Conservation (phyloP, 64 coral and sea anemone genomes). For the Pocillopora verrucosa region DNA sequence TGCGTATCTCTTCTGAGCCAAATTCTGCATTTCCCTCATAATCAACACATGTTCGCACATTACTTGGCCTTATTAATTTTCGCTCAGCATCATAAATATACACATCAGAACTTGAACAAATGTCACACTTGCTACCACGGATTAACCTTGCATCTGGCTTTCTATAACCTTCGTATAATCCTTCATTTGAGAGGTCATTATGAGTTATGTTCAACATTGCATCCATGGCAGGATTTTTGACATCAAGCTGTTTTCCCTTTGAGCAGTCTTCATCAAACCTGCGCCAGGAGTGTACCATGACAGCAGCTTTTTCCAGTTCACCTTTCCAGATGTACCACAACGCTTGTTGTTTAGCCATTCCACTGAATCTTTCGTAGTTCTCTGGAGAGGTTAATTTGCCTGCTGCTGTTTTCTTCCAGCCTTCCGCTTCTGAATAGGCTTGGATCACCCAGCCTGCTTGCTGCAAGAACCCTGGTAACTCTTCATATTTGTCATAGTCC, state of each 20-base stretch:
- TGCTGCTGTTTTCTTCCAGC: slow-evolving; percentile 27
- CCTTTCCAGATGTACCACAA: slow-evolving; percentile 48
- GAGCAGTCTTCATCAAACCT: slow-evolving; percentile 30
- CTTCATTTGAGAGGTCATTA: slow-evolving; percentile 21
- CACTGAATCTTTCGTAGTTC: slow-evolving; percentile 27
- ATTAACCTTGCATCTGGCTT: slow-evolving; percentile 24
- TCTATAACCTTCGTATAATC: slow-evolving; percentile 12
- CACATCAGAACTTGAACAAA: slow-evolving; percentile 13
- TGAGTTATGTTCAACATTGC: slow-evolving; percentile 24
- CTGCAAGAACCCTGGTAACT: not conserved
- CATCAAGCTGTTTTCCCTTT: slow-evolving; percentile 12
- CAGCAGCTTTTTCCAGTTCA: slow-evolving; percentile 33
- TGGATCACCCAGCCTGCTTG: slow-evolving; percentile 12
- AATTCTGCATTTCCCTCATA: slow-evolving; percentile 26
- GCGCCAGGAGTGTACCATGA: slow-evolving; percentile 35
- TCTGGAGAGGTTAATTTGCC: slow-evolving; percentile 10
- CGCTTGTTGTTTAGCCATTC: slow-evolving; percentile 31
- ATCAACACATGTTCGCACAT: slow-evolving; percentile 35
- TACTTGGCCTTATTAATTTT: not conserved
- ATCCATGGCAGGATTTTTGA: slow-evolving; percentile 33
- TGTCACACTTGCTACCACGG: not conserved
- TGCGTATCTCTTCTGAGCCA: not conserved
- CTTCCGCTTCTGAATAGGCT: slow-evolving; percentile 8
- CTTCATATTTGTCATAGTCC: not conserved
- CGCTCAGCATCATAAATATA: not conserved